phyloP scores from a whole-genome alignment of 2,113 vertebrate genomes.

The Oceanites oceanicus region DNA sequence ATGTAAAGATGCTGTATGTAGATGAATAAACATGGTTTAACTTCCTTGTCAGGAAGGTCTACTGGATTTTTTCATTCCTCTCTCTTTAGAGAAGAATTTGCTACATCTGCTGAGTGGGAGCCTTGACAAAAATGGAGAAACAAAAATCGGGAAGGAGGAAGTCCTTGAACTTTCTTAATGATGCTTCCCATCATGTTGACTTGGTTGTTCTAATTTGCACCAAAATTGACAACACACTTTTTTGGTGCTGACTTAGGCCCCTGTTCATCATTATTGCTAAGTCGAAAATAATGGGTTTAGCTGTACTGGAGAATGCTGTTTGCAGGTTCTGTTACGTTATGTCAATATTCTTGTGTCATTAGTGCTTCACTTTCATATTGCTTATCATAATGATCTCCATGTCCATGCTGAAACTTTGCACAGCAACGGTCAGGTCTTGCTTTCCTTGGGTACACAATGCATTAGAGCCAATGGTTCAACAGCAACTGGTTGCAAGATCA shows the following conservation, averaged over 20 bases:
- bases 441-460: not conserved
- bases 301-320: not conserved
- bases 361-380: not conserved
- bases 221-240: not conserved
- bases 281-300: not conserved
- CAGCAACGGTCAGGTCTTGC: not conserved
- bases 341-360: not conserved
- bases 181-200: not conserved
- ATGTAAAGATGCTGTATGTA: not conserved
- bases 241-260: not conserved
- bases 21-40: not conserved
- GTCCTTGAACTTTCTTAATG: not conserved
- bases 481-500: not conserved
- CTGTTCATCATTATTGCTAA: not conserved
- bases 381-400: not conserved
- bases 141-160: not conserved
- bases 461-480: not conserved
- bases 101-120: not conserved
- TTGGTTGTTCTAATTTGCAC: not conserved
- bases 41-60: not conserved
- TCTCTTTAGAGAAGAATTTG: not conserved
- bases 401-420: not conserved
- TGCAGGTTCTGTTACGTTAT: not conserved
- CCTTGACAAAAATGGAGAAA: not conserved
- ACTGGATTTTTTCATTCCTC: not conserved